phyloP scores from a whole-genome alignment of 2,888 invertebrate species.

The Cephus spinipes region DNA sequence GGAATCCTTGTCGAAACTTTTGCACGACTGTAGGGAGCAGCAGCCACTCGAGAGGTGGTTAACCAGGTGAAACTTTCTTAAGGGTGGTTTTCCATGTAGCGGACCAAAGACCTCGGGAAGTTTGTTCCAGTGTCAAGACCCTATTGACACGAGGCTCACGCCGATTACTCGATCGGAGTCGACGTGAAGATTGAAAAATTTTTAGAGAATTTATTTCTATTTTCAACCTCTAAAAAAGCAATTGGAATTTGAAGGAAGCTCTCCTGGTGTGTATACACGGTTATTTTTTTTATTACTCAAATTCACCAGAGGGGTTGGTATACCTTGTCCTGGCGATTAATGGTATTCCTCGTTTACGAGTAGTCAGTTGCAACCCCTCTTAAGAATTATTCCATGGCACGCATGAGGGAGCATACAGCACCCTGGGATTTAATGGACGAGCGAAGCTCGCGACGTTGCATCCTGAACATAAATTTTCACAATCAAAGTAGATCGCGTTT shows the following conservation, averaged over 20 bases:
- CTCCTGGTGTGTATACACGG: neutral
- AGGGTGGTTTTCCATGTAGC: neutral
- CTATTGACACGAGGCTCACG: slow-evolving; percentile 15
- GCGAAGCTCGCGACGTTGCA: slow-evolving; percentile 31
- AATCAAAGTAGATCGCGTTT: slow-evolving; percentile 47
- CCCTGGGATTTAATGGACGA: neutral
- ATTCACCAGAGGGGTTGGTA: neutral
- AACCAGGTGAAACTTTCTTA: neutral
- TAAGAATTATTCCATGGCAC: neutral
- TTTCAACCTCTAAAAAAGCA: neutral
- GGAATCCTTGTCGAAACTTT: neutral
- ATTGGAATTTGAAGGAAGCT: neutral
- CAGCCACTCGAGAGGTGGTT: neutral
- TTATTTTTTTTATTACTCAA: neutral
- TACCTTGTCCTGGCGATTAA: neutral
- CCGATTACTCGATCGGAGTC: neutral
- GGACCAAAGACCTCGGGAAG: slow-evolving; percentile 8
- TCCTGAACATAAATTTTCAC: slow-evolving; percentile 47
- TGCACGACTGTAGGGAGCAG: neutral
- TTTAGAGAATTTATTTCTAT: neutral
- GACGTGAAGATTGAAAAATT: neutral
- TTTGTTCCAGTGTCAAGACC: slow-evolving; percentile 5
- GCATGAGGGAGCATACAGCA: neutral
- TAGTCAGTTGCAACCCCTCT: neutral
- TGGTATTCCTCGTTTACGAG: neutral